Conservation (phyloP, 2,113 vertebrate genomes). For the Gnathonemus echidnorhynchus region DNA sequence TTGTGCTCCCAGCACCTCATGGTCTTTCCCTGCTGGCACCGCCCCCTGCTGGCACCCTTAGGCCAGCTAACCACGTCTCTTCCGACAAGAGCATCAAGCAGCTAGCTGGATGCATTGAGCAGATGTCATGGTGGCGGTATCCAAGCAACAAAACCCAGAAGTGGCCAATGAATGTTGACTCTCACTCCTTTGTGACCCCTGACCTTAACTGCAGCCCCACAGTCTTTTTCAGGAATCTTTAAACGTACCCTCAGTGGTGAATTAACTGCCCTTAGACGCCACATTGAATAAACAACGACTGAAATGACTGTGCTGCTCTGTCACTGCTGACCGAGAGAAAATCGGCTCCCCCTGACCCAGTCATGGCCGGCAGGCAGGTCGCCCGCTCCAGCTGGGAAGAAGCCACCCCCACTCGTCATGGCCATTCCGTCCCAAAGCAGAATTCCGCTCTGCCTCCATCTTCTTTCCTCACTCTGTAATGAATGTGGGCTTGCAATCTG, state of each 20-base stretch:
- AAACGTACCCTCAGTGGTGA: background rate
- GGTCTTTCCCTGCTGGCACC: background rate
- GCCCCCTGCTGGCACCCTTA: background rate
- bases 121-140: background rate
- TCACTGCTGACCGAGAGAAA: background rate
- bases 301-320: background rate
- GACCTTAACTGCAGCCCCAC: background rate
- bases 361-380: background rate
- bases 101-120: background rate
- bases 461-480: conserved; percentile 33
- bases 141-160: background rate
- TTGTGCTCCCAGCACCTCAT: background rate
- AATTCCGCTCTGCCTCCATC: background rate
- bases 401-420: background rate
- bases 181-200: background rate
- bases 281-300: background rate
- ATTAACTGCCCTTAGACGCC: background rate
- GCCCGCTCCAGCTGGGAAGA: background rate
- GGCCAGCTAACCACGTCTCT: background rate
- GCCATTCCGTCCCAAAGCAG: background rate
- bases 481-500: conserved; percentile 26
- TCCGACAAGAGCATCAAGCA: background rate
- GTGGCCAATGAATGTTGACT: background rate
- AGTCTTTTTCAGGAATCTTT: background rate
- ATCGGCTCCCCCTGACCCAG: background rate